These are phyloP conservation scores for Platalea minor DNA, from an alignment of 2,797 vertebrate species.

Conservation along the genomic window DNA sequence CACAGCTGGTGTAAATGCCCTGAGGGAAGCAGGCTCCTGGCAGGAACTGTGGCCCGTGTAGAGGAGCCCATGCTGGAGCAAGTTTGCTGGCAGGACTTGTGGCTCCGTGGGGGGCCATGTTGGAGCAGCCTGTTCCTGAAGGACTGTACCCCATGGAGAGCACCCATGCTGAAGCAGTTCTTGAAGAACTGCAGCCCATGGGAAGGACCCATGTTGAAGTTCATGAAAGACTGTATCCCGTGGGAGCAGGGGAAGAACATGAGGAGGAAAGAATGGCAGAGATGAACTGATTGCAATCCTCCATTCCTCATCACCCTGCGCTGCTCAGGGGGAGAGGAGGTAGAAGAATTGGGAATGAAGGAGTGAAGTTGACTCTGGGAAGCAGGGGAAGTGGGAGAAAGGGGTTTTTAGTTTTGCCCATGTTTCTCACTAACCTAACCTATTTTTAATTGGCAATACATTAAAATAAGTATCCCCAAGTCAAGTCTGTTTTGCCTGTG, in stretches of 20 bases:
- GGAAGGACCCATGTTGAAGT: rapidly evolving
- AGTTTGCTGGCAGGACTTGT: neutral
- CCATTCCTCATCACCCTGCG: neutral
- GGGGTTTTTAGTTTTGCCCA: neutral
- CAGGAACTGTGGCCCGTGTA: neutral
- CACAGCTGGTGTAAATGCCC: neutral
- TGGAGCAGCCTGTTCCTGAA: neutral
- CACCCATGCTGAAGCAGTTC: neutral
- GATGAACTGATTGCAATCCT: neutral
- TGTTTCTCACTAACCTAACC: neutral
- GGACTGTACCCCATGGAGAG: neutral
- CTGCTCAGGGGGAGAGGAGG: neutral
- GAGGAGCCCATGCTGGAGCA: neutral
- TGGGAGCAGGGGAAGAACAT: neutral
- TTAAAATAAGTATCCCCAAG: neutral
- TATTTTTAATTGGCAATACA: neutral
- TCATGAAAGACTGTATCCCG: neutral
- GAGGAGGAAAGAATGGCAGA: neutral
- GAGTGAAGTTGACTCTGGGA: neutral
- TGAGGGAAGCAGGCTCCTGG: neutral
- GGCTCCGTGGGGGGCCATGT: rapidly evolving
- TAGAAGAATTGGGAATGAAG: neutral
- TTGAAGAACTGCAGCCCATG: neutral
- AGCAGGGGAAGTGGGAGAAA: neutral
- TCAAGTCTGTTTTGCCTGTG: neutral